Base-by-base conservation (phyloP, 2,888 invertebrate genomes). In the Rhodophaea formosa region DNA sequence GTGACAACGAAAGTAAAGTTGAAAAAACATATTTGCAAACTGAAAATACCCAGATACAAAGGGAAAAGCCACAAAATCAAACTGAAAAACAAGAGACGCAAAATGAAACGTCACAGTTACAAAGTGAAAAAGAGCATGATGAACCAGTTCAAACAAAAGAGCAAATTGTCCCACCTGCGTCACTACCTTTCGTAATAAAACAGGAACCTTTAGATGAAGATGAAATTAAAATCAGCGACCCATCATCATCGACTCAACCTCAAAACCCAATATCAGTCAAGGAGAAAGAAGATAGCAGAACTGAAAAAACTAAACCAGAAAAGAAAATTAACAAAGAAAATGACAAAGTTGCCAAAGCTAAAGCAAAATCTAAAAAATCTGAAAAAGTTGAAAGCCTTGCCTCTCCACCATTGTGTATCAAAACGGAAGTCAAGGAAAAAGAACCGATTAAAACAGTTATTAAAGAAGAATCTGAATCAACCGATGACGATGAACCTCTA, bases 401-500 rank as follows among this genome's bases (percentile, higher is more conserved):
- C 30, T 59, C 64, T 12, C 52, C 65, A 30, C 47, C 56, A 23
- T 30, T 63, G 15, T 29, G 65, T 29, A 53, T 73, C 23, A 82
- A 79, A 66, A 79, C 79, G 56, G 82, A 82, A 62, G 51, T 63
- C 35, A 79, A 76, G 61, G 78, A 81, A 62, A 68, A 67, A 57
- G 69, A 68, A 58, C 32, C 63, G 17, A 60, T 77, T 7, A 80
- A 80, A 72, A 74, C 76, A n/a, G 61, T 77, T 10, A 74, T 82
- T 29, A 86, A 86, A 68, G 80, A 84, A 67, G 88, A 87, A 72
- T 65, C 71, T 35, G 88, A 89, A 67, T 88, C 86, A 39, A 88
- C 84, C 1, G 90, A 90, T 65, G 89, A 89, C 59, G 88, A 90
- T 62, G 86, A 86, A 68, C 88, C 88, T 12, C 74, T 88, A 39